Base-by-base conservation (phyloP, 1,140 invertebrate species). In the Diprion similis region DNA sequence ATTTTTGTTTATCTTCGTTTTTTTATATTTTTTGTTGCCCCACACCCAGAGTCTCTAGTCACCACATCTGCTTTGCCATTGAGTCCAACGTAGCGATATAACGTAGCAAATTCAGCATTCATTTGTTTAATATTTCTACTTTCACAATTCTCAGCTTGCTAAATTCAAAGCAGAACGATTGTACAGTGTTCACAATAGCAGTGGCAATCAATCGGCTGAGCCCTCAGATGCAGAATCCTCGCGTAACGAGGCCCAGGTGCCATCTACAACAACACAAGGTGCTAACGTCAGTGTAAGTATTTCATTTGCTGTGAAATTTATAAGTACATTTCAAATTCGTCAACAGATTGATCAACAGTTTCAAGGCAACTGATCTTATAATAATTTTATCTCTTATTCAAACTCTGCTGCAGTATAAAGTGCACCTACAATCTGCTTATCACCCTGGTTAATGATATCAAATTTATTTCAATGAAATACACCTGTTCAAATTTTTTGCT, bases 141-240 rank as follows among this genome's bases (percentile, higher is more conserved):
- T 46, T 45, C 45, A 24, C 0, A 66, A 65, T 72, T 75, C 24
- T 66, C 24, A 85, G 84, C 70, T 85, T 68, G 83, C 81, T 19
- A 80, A 75, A 19, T 84, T 83, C 59, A 85, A 85, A 72, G 78
- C 71, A 11, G 76, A 78, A 66, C 71, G 67, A 10, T 75, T 72
- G 13, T 73, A 10, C 15, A 79, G 76, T 37, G 68, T 13, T 67
- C 70, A 69, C 69, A 70, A 64, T 10, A 67, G 37, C 8, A 71
- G 74, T 24, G 70, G 66, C 9, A 78, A 73, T 51, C 75, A 75
- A 15, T 46, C 51, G 8, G 77, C 78, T 8, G 82, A 84, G 18
- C 70, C 71, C 8, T 84, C 84, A 0, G 83, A 86, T 48, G 82
- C 81, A 13, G 84, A 85, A 71, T 80, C 82, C 1, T 74, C 80